Evolutionary conservation across 1,140 invertebrate species (phyloP), one percentile per base, ranked within the genome.

Genomic region (Drosophila paulistorum): DNA sequence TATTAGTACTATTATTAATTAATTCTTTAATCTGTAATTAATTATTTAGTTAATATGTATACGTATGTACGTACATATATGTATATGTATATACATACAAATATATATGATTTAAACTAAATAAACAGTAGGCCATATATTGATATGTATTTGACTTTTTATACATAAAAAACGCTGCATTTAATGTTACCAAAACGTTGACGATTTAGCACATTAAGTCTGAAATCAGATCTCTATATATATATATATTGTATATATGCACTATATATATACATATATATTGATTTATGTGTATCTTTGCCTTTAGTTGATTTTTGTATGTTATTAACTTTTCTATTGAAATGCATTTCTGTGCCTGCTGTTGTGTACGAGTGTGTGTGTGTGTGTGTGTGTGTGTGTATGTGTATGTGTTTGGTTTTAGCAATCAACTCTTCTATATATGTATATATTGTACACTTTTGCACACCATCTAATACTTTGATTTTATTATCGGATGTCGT

Each of bases 121-220:
- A 91, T 89, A 91, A 85, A 90, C 77, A 78, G 84, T 91, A 91
- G 90, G 90, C 90, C 90, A 91, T 91, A 90, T 89, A 90, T 79
- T 91, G 90, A 91, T 91, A 91, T 91, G 90, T 91, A 91, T 91
- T 89, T 91, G 90, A 91, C 17, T 91, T 90, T 83, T 91, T 91
- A 89, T 86, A 91, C 90, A 90, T 85, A 87, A 90, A 91, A 91
- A 90, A 83, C 90, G 74, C 77, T 91, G 77, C 77, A 23, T 23
- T 68, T 74, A 76, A 61, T 20, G 71, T 86, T 65, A 87, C 84
- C 78, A 87, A 86, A 86, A 74, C 79, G 17, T 62, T 7, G 17
- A 51, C 45, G 17, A 51, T 10, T 10, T 68, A 64, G 64, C 70
- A 67, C 48, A 54, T 73, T 72, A 51, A 51, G 17, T 23, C 45